Conservation (phyloP, 2,888 invertebrate species). For the Apeira syringaria region DNA sequence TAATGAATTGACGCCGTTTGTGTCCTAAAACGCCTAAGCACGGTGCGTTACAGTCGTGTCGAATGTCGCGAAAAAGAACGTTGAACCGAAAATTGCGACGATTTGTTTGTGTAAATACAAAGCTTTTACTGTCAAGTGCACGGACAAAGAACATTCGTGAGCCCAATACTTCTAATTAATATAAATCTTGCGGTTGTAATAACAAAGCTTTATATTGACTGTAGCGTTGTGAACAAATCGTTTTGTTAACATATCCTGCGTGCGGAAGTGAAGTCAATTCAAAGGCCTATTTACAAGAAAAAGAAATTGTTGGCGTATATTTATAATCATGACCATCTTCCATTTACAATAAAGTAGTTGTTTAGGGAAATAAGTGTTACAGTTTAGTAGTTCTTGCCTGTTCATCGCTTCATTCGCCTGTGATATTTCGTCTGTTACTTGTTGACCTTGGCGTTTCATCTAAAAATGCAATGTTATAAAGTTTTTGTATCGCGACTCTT, state of each 20-base stretch:
- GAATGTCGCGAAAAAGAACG: constrained; percentile 79
- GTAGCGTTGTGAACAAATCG: constrained; percentile 53
- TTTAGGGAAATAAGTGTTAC: constrained; percentile 49
- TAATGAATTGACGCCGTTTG: constrained; percentile 56
- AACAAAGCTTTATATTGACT: constrained; percentile 48
- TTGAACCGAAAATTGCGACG: constrained; percentile 75
- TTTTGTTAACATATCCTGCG: constrained; percentile 62
- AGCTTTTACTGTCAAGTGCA: constrained; percentile 80
- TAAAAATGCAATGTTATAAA: constrained; percentile 56
- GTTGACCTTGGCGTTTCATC: constrained; percentile 57
- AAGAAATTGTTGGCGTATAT: constrained; percentile 56
- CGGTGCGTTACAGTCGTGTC: constrained; percentile 56
- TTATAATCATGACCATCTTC: constrained; percentile 41
- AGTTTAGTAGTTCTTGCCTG: constrained; percentile 75
- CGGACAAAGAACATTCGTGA: constrained; percentile 77
- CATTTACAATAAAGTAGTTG: constrained; percentile 44
- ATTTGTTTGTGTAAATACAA: constrained; percentile 83
- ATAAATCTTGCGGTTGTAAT: constrained; percentile 55
- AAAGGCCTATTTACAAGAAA: constrained; percentile 56
- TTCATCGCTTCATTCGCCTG: constrained; percentile 76
- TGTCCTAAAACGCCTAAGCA: constrained; percentile 46
- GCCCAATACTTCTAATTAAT: constrained; percentile 53
- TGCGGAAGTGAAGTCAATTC: constrained; percentile 72
- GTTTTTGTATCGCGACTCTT: constrained; percentile 50
- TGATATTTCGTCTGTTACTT: constrained; percentile 69